Evolutionary conservation across 1,140 invertebrate species (phyloP).

Genomic region (Drosophila carrolli): DNA sequence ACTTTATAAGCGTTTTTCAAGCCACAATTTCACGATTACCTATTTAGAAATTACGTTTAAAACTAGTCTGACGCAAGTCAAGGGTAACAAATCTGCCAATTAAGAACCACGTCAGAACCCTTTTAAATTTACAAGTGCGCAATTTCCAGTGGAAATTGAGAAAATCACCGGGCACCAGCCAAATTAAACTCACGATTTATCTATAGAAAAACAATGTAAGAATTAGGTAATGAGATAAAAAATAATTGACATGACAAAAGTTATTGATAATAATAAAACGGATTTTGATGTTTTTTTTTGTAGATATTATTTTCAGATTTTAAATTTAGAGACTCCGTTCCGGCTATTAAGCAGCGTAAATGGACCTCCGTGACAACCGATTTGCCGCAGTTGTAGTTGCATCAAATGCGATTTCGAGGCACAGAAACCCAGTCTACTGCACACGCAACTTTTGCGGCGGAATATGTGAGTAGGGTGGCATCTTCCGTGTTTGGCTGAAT

Average conservation of each 20-base stretch:
- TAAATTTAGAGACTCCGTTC: constrained; percentile 49
- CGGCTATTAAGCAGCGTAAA: constrained; percentile 57
- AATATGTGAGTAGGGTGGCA: constrained; percentile 30
- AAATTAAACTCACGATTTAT: constrained; percentile 5
- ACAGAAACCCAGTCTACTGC: constrained; percentile 41
- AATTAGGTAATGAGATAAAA: constrained; percentile 10
- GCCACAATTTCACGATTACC: constrained; percentile 10
- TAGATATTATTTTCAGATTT: constrained; percentile 23
- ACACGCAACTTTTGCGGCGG: constrained; percentile 31
- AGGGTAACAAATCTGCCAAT: constrained; percentile 44
- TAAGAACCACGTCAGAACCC: constrained; percentile 12
- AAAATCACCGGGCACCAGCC: constrained; percentile 24
- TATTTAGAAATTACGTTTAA: constrained; percentile 25
- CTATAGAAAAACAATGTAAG: constrained; percentile 1
- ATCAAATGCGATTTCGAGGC: constrained; percentile 39
- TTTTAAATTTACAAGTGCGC: constrained; percentile 21
- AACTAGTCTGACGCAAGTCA: constrained; percentile 43
- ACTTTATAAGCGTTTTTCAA: constrained; percentile 11
- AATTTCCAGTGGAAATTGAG: constrained; percentile 10
- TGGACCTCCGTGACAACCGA: constrained; percentile 46
- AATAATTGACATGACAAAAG: constrained; percentile 22
- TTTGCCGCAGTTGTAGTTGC: constrained; percentile 29
- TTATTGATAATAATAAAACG: constrained; percentile 8
- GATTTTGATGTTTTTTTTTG: constrained; percentile 26
- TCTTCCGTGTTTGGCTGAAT: constrained; percentile 43